Conservation (phyloP, 2,113 vertebrate species). For the Triplophysa dalaica region DNA sequence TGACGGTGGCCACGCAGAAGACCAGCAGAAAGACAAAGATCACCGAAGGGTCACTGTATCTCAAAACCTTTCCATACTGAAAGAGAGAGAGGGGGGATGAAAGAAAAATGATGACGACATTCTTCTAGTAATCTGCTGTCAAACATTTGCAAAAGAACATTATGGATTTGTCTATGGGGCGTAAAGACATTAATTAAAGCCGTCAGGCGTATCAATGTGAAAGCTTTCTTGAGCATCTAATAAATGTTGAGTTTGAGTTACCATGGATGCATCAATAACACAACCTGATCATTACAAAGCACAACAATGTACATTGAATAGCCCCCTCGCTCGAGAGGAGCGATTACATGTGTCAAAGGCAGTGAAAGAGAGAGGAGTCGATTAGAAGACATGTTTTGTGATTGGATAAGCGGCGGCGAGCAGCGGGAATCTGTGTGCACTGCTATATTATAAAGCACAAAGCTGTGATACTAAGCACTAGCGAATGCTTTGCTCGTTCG, state of each 20-base stretch:
- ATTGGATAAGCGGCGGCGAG: not conserved
- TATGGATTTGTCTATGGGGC: not conserved
- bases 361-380: constrained; percentile 2
- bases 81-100: not conserved
- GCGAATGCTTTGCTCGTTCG: not conserved
- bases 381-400: not conserved
- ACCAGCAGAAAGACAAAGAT: constrained; percentile 92
- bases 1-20: constrained; percentile 87
- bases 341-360: constrained; percentile 3
- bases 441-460: not conserved
- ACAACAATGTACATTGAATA: not conserved
- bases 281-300: constrained; percentile 24
- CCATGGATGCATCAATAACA: constrained; percentile 14
- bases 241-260: constrained; percentile 5
- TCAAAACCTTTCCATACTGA: constrained; percentile 89
- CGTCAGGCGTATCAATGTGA: not conserved
- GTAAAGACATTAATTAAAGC: not conserved
- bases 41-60: constrained; percentile 90
- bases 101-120: not conserved
- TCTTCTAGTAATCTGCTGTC: not conserved
- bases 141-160: not conserved
- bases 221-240: not conserved
- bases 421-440: not conserved
- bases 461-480: not conserved
- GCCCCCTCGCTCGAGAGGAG: not conserved